Evolutionary conservation across 2,888 invertebrate genomes (phyloP), one percentile per base, ranked within the genome.

Genomic region (Dicranocentrus wangi): DNA sequence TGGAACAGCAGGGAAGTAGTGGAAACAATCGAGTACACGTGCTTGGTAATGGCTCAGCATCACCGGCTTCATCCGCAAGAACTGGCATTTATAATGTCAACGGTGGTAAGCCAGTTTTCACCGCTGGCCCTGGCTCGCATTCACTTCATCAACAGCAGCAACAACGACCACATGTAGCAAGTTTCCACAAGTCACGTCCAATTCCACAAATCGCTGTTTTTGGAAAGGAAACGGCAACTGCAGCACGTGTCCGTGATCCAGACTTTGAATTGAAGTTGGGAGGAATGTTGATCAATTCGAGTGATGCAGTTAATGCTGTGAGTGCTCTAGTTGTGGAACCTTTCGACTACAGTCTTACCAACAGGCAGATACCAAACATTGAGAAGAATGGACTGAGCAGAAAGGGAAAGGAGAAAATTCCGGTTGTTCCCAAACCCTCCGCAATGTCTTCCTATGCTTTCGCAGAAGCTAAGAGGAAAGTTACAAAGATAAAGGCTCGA

Each of bases 301-400:
- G 69, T 71, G 86, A 85, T 55, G 86, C 86, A 2, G 71, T 85
- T 17, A 84, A 70, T 8, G 86, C 86, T n/a, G 86, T 84, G 7
- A 85, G 84, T 84, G 86, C 86, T 10, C 68, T 86, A 10, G 83
- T 85, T 17, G 69, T 86, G 19, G 80, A 84, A 25, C 69, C 77
- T 3, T 77, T 61, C 21, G 77, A 75, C 47, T 75, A 42, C 55
- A 75, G 75, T 42, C 19, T 66, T 21, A 25, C 42, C 21, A 21
- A 39, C 8, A 53, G 66, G 21, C 73, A 66, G n/a, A 1, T 55
- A 69, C 21, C 47, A 47, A 81, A 43, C 80, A 77, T 25, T 25
- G 19, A n/a, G n/a, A 82, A 73, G 23, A 83, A 83, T 69, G 85
- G 83, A 47, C 61, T 85, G 78, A 83, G 15, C 51, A 71, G 72